Percentiles rank a stretch among this genome's conserved stretches.
These are phyloP conservation scores for Xylota segnis DNA, from an alignment of 2,888 invertebrate genomes.

Conservation along the genomic window DNA sequence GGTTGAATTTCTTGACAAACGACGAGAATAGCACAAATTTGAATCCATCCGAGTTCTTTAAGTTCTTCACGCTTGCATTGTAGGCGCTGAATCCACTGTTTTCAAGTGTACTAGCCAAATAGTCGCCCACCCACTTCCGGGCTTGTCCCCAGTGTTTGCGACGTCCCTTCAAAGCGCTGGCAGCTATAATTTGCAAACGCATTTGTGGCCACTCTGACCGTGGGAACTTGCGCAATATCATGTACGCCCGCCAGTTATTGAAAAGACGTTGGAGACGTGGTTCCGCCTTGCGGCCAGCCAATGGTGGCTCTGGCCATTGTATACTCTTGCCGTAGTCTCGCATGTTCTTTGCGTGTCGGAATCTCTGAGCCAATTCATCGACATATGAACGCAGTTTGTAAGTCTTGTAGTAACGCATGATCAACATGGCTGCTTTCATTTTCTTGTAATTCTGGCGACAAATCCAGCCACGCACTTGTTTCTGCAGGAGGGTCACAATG, in stretches of 20 bases:
- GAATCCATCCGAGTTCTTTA: constrained; percentile 89
- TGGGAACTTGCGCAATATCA: constrained; percentile 93
- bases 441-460: constrained; percentile 92
- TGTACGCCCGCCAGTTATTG: constrained; percentile 94
- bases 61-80: constrained; percentile 88
- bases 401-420: constrained; percentile 91
- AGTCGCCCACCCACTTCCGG: constrained; percentile 94
- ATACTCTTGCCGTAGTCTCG: constrained; percentile 92
- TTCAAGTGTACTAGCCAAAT: constrained; percentile 88
- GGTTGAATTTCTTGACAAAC: constrained; percentile 84
- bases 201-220: constrained; percentile 95
- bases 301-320: constrained; percentile 93
- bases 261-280: constrained; percentile 87
- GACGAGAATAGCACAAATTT: constrained; percentile 85
- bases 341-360: constrained; percentile 88
- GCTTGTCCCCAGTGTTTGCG: constrained; percentile 89
- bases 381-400: constrained; percentile 92
- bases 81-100: constrained; percentile 89
- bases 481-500: constrained; percentile 96
- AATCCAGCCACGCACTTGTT: constrained; percentile 94
- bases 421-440: constrained; percentile 93
- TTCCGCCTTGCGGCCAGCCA: constrained; percentile 88
- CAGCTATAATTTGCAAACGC: constrained; percentile 91
- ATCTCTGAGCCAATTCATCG: constrained; percentile 87
- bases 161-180: constrained; percentile 88